Evolutionary conservation across 1,140 invertebrate genomes (phyloP), one percentile per base, ranked within the genome.

Genomic region (Colletes gigas): DNA sequence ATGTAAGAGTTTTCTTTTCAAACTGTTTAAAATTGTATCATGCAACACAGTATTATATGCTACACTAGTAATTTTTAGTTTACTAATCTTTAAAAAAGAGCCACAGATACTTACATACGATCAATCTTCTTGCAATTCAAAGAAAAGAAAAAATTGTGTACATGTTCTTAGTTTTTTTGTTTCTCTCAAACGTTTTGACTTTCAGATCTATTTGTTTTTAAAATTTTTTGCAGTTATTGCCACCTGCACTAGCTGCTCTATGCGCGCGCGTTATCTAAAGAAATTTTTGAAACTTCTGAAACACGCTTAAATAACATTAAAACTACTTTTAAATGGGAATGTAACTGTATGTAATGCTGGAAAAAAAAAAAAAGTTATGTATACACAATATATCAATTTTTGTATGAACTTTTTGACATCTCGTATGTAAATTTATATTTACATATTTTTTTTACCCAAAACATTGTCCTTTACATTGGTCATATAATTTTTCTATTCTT

Each of bases 31-130:
- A 85, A 86, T 82, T 76, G 82, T 85, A 83, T 84, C 85, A 88
- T 89, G 78, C 79, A 88, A 89, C 85, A 88, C 78, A 88, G 87
- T 85, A 71, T 80, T 86, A 68, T 84, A 87, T 66, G 44, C 63
- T 89, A 84, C 39, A 62, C 63, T 85, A 87, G 75, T 62, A 84
- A 87, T 81, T 82, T 65, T 55, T 83, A 83, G 44, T 88, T 78
- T 66, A 47, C 70, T 85, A 87, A 89, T 71, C n/a, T 65, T 77
- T 82, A 82, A 15, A 87, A 72, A 85, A 76, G 82, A 88, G 83
- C 76, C 77, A 83, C 70, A 55, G 69, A 81, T 86, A 86, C 71
- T 82, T 85, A 85, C 80, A 79, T 65, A 74, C 30, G 68, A 70
- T 65, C 57, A 39, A 63, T 21, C 47, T 70, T 76, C 50, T 86